These are phyloP conservation scores for Drosophila tani DNA, from an alignment of 1,140 invertebrate genomes.

Conservation along the genomic window DNA sequence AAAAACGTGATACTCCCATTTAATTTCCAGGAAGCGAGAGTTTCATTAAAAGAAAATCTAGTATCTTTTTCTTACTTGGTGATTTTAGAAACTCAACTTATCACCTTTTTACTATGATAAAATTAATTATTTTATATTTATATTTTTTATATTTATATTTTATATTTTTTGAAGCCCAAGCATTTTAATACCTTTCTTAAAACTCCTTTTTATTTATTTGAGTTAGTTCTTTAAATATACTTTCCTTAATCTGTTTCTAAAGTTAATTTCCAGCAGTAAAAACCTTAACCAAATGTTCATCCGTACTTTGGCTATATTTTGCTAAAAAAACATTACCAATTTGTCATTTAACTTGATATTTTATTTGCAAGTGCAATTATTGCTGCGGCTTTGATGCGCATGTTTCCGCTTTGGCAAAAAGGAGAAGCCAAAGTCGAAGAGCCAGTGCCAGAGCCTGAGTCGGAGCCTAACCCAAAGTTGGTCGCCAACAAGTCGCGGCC, in stretches of 20 bases:
- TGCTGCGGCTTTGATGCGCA: conserved; percentile 41
- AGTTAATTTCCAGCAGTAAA: background rate
- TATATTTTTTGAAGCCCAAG: background rate
- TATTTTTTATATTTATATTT: too few species aligned
- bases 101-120: too few species aligned
- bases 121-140: too few species aligned
- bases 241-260: too few species aligned
- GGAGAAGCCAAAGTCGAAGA: conserved; percentile 13
- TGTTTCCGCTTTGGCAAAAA: conserved; percentile 50
- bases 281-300: background rate
- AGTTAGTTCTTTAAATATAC: background rate
- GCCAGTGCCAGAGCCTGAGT: conserved; percentile 3
- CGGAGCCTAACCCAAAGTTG: conserved; percentile 36
- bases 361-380: conserved; percentile 10
- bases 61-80: background rate
- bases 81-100: too few species aligned
- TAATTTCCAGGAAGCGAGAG: conserved; percentile 9
- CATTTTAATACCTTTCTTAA: background rate
- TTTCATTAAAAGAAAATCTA: conserved; percentile 6
- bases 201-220: background rate
- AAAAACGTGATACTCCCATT: background rate
- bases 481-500: conserved; percentile 56
- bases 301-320: too few species aligned
- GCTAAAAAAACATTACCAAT: too few species aligned
- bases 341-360: background rate